These are phyloP conservation scores for Heterotis niloticus DNA, from an alignment of 2,113 vertebrate genomes.

Conservation along the genomic window DNA sequence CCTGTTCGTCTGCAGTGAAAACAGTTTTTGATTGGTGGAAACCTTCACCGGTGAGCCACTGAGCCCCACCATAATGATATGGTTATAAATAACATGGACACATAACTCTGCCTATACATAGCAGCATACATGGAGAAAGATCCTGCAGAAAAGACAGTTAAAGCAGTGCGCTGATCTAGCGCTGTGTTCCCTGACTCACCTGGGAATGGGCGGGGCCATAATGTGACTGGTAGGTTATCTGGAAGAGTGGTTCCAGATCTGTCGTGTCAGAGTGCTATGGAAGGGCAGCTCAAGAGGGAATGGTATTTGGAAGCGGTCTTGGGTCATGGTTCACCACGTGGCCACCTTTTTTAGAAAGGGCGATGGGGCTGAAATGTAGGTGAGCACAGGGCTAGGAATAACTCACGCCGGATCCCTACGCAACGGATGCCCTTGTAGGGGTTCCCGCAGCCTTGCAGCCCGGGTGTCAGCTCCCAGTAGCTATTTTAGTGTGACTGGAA, in stretches of 20 bases:
- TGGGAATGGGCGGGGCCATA: neutral
- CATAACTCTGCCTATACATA: neutral
- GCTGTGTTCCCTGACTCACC: neutral
- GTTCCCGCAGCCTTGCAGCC: slow-evolving; percentile 29
- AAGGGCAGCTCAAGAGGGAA: slow-evolving; percentile 16
- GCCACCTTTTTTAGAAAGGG: slow-evolving; percentile 54
- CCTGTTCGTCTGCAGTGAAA: neutral
- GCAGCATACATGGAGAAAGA: neutral
- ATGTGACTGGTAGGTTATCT: neutral
- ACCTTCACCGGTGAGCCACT: neutral
- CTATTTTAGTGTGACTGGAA: slow-evolving; percentile 51
- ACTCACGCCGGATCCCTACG: slow-evolving; percentile 38
- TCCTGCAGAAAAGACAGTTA: neutral
- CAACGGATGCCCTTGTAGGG: slow-evolving; percentile 80
- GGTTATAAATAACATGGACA: neutral
- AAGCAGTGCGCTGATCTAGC: neutral
- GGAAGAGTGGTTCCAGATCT: neutral
- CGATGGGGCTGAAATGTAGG: slow-evolving; percentile 45
- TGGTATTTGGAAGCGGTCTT: slow-evolving; percentile 41
- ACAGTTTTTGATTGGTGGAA: neutral
- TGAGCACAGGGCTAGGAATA: slow-evolving; percentile 70
- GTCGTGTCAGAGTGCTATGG: neutral
- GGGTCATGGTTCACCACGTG: slow-evolving; percentile 29
- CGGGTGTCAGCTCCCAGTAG: slow-evolving; percentile 26
- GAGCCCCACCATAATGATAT: neutral